Conservation (phyloP, 2,888 invertebrate genomes). For the Orgyia antiqua region DNA sequence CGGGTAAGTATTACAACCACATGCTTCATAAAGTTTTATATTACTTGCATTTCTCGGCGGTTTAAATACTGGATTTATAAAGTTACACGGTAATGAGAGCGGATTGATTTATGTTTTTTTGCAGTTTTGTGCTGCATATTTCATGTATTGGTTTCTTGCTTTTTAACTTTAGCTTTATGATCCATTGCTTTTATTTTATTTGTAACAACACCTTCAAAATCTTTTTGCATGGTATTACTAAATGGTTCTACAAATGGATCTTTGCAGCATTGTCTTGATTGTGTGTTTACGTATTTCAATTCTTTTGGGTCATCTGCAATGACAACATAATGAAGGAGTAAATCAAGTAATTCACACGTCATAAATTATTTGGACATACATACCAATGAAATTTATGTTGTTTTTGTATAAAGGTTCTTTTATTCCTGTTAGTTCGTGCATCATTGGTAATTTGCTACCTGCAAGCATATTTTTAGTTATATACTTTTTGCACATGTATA, state of each 20-base stretch:
- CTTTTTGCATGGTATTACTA: not conserved
- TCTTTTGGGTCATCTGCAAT: not conserved
- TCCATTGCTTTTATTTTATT: not conserved
- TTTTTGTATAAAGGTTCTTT: not conserved
- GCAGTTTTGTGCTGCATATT: not conserved
- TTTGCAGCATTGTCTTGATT: not conserved
- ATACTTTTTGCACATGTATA: no score
- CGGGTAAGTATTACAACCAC: not conserved
- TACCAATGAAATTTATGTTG: not conserved
- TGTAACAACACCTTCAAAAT: not conserved
- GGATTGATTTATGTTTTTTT: not conserved
- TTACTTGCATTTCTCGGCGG: not conserved
- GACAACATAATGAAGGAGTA: not conserved
- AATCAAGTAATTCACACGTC: not conserved
- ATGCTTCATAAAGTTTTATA: not conserved
- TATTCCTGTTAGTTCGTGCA: no score
- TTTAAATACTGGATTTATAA: not conserved
- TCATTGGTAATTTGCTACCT: no score
- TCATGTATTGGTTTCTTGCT: not conserved
- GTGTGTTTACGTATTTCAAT: not conserved
- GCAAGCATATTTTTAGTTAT: no score
- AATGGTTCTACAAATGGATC: not conserved
- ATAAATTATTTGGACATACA: not conserved
- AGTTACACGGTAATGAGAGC: not conserved
- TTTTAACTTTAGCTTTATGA: not conserved